Conservation (phyloP, 2,113 vertebrate genomes). For the Periophthalmus modestus region DNA sequence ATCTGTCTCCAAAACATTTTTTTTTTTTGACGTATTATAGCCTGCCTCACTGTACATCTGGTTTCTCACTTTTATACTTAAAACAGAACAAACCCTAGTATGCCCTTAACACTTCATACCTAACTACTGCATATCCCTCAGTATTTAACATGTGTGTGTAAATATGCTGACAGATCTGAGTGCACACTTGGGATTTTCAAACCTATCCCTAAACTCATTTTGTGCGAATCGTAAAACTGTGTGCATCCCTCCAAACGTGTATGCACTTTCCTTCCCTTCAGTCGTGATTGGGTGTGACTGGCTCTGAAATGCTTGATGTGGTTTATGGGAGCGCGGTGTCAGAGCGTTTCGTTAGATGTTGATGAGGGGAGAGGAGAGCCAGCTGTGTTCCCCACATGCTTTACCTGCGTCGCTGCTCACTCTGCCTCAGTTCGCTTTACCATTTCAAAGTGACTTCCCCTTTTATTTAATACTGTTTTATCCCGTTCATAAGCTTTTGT, state of each 20-base stretch:
- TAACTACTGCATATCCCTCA: no score
- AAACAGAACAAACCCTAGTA: no score
- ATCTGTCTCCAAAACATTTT: no score
- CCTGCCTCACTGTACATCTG: no score
- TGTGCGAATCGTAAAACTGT: constrained; percentile 10
- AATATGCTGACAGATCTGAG: not conserved
- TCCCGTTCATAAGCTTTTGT: constrained; percentile 28
- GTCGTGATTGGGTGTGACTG: constrained; percentile 31
- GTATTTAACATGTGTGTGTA: not conserved
- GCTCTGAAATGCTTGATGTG: constrained; percentile 29
- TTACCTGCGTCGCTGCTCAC: constrained; percentile 30
- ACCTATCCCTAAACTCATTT: not conserved
- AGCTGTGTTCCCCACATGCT: constrained; percentile 54
- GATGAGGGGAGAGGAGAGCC: constrained; percentile 51
- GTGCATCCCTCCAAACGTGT: constrained; percentile 9
- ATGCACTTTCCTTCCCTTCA: constrained; percentile 24
- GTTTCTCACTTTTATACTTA: no score
- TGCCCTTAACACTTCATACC: no score
- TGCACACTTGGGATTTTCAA: not conserved
- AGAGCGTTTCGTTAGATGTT: constrained; percentile 56
- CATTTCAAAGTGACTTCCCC: constrained; percentile 58
- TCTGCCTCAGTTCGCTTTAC: constrained; percentile 50
- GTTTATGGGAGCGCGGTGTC: constrained; percentile 29
- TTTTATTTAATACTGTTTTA: constrained; percentile 48
- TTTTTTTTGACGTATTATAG: no score